phyloP scores from a whole-genome alignment of 2,888 invertebrate genomes.

The Scaptodrosophila latifasciaeformis region DNA sequence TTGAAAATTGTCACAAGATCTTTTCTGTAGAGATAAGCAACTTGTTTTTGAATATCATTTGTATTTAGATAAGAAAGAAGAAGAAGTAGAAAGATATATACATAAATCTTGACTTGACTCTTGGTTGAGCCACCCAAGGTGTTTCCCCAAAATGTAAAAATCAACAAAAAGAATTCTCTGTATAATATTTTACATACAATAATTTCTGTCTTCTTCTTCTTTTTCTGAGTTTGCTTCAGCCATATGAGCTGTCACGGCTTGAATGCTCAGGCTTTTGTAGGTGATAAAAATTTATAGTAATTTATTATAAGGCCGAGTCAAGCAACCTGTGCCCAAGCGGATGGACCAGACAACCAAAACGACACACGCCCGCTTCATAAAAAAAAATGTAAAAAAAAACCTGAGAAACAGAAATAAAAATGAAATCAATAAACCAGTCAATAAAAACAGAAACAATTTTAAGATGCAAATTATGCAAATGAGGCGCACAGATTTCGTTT shows the following conservation, averaged over 20 bases:
- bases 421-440: slow-evolving; percentile 66
- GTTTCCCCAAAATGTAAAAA: too few species aligned
- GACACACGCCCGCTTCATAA: too few species aligned
- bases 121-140: slow-evolving; percentile 8
- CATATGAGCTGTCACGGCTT: slow-evolving; percentile 1
- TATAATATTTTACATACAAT: too few species aligned
- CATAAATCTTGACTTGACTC: too few species aligned
- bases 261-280: slow-evolving; percentile 46
- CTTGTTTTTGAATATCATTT: too few species aligned
- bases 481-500: slow-evolving; percentile 42
- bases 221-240: slow-evolving; percentile 38
- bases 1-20: too few species aligned
- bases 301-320: slow-evolving; percentile 40
- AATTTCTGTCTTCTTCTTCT: slow-evolving; percentile 23
- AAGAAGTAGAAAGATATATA: slow-evolving; percentile 29
- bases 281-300: slow-evolving; percentile 59
- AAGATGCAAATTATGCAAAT: slow-evolving; percentile 65
- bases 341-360: too few species aligned
- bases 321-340: neutral
- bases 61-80: slow-evolving; percentile 4
- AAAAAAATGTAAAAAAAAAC: too few species aligned
- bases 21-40: too few species aligned
- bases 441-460: slow-evolving; percentile 59
- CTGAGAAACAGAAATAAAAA: slow-evolving; percentile 32
- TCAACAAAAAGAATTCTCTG: too few species aligned